Percentiles rank a stretch among this genome's conserved stretches.
Conservation (phyloP, 2,113 vertebrate genomes). For the Nanger granti region DNA sequence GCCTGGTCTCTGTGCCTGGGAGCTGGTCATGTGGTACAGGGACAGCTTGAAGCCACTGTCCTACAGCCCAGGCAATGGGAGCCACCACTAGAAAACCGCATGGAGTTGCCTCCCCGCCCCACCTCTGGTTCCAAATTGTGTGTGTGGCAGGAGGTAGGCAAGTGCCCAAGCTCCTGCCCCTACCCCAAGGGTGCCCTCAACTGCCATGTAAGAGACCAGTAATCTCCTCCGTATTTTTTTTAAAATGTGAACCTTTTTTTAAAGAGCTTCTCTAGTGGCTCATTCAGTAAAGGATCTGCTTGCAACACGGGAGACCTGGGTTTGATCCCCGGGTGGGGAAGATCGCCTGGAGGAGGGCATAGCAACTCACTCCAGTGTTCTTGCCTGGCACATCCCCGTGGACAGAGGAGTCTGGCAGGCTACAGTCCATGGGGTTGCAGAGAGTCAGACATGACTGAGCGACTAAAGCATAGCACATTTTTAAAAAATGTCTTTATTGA, state of each 20-base stretch:
- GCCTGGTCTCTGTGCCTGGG: too few species aligned
- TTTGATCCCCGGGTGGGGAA: neutral
- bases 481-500: neutral
- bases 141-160: neutral
- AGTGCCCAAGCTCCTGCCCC: neutral
- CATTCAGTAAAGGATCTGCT: neutral
- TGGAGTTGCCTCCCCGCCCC: too few species aligned
- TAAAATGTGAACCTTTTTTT: neutral
- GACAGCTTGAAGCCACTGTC: neutral
- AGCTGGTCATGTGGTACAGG: neutral
- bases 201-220: neutral
- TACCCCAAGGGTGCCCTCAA: neutral
- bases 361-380: neutral
- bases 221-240: neutral
- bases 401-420: neutral
- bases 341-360: neutral
- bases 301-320: neutral
- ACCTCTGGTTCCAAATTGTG: neutral
- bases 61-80: neutral
- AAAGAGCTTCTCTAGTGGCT: neutral
- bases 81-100: neutral
- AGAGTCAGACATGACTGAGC: neutral
- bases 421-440: neutral
- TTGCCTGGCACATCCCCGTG: accelerated
- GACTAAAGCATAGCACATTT: neutral